Evolutionary conservation across 2,888 invertebrate genomes (phyloP), one percentile per base, ranked within the genome.

Genomic region (Noctua comes): DNA sequence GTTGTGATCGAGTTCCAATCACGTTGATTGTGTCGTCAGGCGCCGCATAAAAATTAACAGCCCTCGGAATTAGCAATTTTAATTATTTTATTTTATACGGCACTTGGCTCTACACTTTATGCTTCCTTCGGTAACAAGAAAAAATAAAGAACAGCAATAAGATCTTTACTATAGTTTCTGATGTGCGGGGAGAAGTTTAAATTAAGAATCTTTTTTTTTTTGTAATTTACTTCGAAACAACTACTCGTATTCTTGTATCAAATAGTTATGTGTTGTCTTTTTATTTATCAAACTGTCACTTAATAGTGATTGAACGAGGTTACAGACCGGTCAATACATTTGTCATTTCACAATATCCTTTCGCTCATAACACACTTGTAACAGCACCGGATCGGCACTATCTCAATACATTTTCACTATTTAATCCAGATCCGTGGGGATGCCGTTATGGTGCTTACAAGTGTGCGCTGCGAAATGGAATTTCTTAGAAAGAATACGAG

Each of bases 1-100:
- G 78, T 79, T 79, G 70, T 83, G 87, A 90, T 85, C 74, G 84
- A 82, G 62, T 83, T 83, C 76, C 86, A 84, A 90, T 88, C 79
- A 82, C 88, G 66, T 76, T 77, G 79, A 80, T 75, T 65, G 77
- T 74, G 75, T 74, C 71, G 65, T 69, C 24, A 70, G 36, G 10
- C 48, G 13, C 43, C 18, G 21, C 65, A n/a, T 83, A 43, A 73
- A 73, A 68, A 69, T 73, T 78, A 74, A 88, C 80, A 75, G 46
- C 80, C 48, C 48, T 65, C 75, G 40, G 54, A 54, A 73, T 24
- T 24, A 1, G 27, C 13, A 51, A 18, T 66, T 76, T 13, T 48
- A 54, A 72, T 76, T 21, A 75, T 65, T 74, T 74, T 24, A 75
- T 54, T 74, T 68, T 59, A 62, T 59, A 48, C 21, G 51, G 40